Conservation (phyloP, 2,797 vertebrate species). For the Bovichtus variegatus region DNA sequence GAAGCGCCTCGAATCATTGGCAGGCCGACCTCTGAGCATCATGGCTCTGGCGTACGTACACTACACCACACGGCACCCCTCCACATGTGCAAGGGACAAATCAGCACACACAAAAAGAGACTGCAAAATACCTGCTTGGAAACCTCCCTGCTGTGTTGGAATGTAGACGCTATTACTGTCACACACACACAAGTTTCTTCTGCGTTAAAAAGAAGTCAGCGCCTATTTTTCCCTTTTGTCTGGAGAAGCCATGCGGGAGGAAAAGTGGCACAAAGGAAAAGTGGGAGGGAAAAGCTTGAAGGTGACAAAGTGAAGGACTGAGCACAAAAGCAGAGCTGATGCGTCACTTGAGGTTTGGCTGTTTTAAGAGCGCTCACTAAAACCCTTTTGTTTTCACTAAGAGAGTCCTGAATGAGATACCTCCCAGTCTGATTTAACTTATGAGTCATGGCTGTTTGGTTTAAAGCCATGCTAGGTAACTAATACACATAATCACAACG, state of each 20-base stretch:
- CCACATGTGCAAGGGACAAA: conserved; percentile 35
- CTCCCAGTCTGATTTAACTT: conserved; percentile 48
- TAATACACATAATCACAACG: conserved; percentile 22
- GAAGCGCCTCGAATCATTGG: conserved; percentile 89
- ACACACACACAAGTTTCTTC: conserved; percentile 49
- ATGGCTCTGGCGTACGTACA: conserved; percentile 92
- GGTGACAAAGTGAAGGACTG: conserved; percentile 73
- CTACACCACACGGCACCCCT: conserved; percentile 8
- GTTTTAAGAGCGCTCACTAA: conserved; percentile 65
- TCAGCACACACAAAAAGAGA: conserved; percentile 26
- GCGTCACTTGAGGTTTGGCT: conserved; percentile 53
- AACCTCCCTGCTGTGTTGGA: conserved; percentile 78
- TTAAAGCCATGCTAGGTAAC: conserved; percentile 10
- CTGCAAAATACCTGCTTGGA: conserved; percentile 68
- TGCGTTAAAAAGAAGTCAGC: conserved; percentile 58
- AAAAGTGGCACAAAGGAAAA: conserved; percentile 66
- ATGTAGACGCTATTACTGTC: conserved; percentile 79
- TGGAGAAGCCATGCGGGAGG: conserved; percentile 58
- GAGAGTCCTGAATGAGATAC: conserved; percentile 44
- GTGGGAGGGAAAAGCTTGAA: conserved; percentile 71
- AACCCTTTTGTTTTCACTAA: conserved; percentile 63
- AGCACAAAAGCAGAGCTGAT: conserved; percentile 74
- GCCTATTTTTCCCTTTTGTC: conserved; percentile 73
- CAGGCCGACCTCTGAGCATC: conserved; percentile 90
- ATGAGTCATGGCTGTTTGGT: conserved; percentile 44